These are phyloP conservation scores for Cheilosia impressa DNA, from an alignment of 2,888 invertebrate genomes.

Conservation along the genomic window DNA sequence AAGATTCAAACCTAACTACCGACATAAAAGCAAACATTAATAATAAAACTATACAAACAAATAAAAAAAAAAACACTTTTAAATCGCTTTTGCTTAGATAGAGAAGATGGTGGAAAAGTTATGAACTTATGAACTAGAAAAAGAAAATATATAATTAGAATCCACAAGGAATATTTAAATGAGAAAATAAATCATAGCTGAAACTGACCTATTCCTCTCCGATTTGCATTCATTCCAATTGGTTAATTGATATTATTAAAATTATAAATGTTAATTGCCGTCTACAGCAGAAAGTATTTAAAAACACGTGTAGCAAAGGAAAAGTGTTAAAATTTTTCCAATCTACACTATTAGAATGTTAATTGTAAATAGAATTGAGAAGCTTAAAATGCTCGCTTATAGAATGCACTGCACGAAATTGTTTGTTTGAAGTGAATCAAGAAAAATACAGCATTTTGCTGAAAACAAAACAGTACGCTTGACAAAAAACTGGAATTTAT, in stretches of 20 bases:
- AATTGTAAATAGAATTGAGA: constrained; percentile 37
- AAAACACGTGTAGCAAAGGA: constrained; percentile 28
- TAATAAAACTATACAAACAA: constrained; percentile 20
- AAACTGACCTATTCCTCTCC: constrained; percentile 57
- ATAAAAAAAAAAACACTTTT: constrained; percentile 12
- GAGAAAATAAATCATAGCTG: constrained; percentile 13
- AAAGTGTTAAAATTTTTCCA: constrained; percentile 17
- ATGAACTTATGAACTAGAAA: constrained; percentile 37
- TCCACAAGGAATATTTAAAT: constrained; percentile 14
- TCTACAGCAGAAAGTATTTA: constrained; percentile 23
- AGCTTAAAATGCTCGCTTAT: constrained; percentile 29
- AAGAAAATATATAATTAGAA: constrained; percentile 12
- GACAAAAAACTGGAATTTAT: background rate
- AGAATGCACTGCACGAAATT: constrained; percentile 22
- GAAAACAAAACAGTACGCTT: background rate
- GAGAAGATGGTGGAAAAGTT: constrained; percentile 63
- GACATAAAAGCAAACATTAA: constrained; percentile 38
- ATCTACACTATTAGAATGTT: constrained; percentile 42
- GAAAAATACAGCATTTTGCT: background rate
- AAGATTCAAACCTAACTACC: constrained; percentile 60
- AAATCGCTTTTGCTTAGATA: constrained; percentile 71
- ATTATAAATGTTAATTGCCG: constrained; percentile 40
- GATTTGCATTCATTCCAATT: constrained; percentile 63
- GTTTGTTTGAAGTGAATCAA: constrained; percentile 15
- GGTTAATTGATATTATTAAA: constrained; percentile 54